Evolutionary conservation across 2,888 invertebrate genomes (phyloP), one percentile per base, ranked within the genome.

Genomic region (Andrena praecox): DNA sequence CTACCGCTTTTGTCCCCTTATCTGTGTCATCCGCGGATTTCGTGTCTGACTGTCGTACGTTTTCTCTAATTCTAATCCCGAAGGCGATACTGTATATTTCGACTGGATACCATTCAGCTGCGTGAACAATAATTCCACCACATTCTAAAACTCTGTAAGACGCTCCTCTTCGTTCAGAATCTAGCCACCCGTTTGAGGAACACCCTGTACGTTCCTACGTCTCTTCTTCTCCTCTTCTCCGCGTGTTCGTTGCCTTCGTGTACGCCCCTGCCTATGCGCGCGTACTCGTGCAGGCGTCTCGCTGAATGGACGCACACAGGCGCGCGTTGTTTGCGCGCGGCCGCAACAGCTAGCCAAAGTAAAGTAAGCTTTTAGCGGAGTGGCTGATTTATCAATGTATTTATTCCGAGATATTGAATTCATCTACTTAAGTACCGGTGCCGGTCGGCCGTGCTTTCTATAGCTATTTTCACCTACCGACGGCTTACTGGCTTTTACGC

Each of bases 301-400:
- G 35, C 62, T 67, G 82, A 82, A 73, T 66, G 77, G 63, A 79
- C 82, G 79, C 80, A 82, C 74, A 77, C 66, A 85, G 73, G 81
- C 82, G 76, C 82, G 84, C 87, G 84, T 91, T 90, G 91, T 91
- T 91, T 91, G 92, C 90, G 89, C 86, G 90, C 84, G 88, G 80
- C 88, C 89, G 77, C 84, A 85, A 89, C 90, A 90, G 91, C 91
- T 88, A 89, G 91, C 91, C 91, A 90, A 91, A 92, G 92, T 91
- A 91, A 92, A 92, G 93, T 91, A 92, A 93, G 93, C 93, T 93
- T 93, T 93, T 93, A 93, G 93, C 92, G 89, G 89, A 93, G 93
- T 93, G 92, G 92, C 93, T 93, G 93, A 93, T 93, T 93, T 93
- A 93, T 93, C 93, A 93, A 93, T 93, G 93, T 93, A 93, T 93